These are phyloP conservation scores for Agrotis ipsilon DNA, from an alignment of 2,888 invertebrate species.

Conservation along the genomic window DNA sequence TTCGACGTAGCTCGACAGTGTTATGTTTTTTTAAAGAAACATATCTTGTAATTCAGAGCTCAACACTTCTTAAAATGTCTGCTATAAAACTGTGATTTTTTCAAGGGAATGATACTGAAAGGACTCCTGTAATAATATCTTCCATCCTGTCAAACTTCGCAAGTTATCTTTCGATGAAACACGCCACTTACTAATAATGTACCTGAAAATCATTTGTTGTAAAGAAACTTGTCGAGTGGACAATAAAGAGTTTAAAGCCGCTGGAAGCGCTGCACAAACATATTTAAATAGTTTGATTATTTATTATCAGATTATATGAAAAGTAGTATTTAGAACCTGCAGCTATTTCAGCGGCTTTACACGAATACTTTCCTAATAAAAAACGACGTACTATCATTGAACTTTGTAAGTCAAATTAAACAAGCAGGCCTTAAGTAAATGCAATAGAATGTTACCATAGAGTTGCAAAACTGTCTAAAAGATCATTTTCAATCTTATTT, in stretches of 20 bases:
- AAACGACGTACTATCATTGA: constrained; percentile 35
- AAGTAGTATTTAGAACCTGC: constrained; percentile 12
- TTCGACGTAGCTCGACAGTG: not conserved
- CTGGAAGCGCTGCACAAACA: constrained; percentile 42
- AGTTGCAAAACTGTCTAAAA: constrained; percentile 54
- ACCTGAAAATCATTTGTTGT: constrained; percentile 58
- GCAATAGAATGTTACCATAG: constrained; percentile 68
- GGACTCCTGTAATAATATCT: constrained; percentile 58
- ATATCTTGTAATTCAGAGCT: not conserved
- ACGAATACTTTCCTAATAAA: constrained; percentile 28
- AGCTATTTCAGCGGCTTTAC: constrained; percentile 50
- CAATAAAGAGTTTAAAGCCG: constrained; percentile 40
- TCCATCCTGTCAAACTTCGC: constrained; percentile 45
- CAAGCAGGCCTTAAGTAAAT: constrained; percentile 64
- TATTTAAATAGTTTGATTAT: constrained; percentile 46
- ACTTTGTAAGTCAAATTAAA: constrained; percentile 58
- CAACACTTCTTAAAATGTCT: not conserved
- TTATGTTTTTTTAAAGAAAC: not conserved
- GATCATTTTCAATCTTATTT: constrained; percentile 61
- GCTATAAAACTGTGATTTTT: constrained; percentile 63
- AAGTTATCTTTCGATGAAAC: constrained; percentile 42
- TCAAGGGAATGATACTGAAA: constrained; percentile 33
- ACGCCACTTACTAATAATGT: constrained; percentile 49
- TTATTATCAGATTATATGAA: constrained; percentile 27
- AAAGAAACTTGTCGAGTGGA: constrained; percentile 53